These are phyloP conservation scores for Phoebastria nigripes DNA, from an alignment of 2,797 vertebrate species.

Conservation along the genomic window DNA sequence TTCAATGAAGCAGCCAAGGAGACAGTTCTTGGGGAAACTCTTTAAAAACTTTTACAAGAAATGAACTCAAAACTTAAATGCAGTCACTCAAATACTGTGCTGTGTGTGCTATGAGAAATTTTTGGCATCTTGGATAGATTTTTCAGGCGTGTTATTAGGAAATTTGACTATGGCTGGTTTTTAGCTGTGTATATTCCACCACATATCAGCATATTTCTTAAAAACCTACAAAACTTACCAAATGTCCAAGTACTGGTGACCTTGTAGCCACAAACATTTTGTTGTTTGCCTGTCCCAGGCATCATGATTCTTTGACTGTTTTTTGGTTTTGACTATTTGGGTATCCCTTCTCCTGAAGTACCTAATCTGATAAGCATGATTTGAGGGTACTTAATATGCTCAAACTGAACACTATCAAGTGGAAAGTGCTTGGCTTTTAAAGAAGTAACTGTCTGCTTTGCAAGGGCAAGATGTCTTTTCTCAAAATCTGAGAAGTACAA, in stretches of 20 bases:
- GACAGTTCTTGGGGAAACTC: neutral
- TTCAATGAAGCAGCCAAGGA: neutral
- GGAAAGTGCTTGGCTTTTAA: neutral
- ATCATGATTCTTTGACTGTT: neutral
- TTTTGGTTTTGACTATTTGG: neutral
- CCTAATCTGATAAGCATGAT: neutral
- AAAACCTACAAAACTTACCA: neutral
- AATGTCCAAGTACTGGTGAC: neutral
- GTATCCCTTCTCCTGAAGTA: neutral
- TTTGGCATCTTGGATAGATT: neutral
- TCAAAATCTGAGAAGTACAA: neutral
- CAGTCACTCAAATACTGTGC: neutral
- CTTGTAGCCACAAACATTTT: neutral
- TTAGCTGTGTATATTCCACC: neutral
- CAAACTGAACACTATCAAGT: rapidly evolving
- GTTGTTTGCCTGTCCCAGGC: neutral
- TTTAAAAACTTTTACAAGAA: neutral
- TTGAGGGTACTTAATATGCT: neutral
- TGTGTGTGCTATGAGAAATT: neutral
- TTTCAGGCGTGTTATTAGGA: neutral
- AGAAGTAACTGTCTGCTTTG: neutral
- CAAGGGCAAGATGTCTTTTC: neutral
- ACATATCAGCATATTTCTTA: neutral
- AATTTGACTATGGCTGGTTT: neutral
- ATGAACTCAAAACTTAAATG: neutral